Conservation (phyloP, 2,888 invertebrate species). For the Gymnoscelis rufifasciata region DNA sequence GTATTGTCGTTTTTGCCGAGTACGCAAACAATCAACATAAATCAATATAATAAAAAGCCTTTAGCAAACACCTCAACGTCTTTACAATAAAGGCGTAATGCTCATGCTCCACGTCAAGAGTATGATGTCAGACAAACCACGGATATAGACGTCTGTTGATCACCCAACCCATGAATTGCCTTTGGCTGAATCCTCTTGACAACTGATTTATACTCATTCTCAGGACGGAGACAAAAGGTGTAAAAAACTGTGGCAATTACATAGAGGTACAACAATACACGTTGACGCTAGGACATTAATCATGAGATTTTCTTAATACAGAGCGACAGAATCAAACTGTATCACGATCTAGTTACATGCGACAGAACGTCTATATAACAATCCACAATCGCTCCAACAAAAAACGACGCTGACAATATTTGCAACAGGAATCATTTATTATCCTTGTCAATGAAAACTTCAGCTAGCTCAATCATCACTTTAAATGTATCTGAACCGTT, state of each 20-base stretch:
- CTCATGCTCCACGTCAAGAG: conserved; percentile 44
- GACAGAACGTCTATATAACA: conserved; percentile 37
- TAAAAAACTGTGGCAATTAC: conserved; percentile 61
- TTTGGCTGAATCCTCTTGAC: conserved; percentile 62
- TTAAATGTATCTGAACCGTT: conserved; percentile 37
- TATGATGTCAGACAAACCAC: conserved; percentile 56
- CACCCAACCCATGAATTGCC: conserved; percentile 50
- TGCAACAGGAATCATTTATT: conserved; percentile 45
- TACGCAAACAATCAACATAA: conserved; percentile 46
- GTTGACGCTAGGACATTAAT: conserved; percentile 58
- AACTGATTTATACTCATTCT: conserved; percentile 71
- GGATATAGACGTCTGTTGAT: conserved; percentile 57
- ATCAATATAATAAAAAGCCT: conserved; percentile 46
- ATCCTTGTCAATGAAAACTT: conserved; percentile 36
- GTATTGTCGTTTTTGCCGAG: conserved; percentile 54
- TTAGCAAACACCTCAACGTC: conserved; percentile 36
- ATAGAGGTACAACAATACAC: conserved; percentile 55
- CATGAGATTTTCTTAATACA: conserved; percentile 52
- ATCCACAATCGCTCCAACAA: conserved; percentile 38
- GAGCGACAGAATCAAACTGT: conserved; percentile 49
- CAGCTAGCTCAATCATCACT: conserved; percentile 38
- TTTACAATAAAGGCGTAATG: conserved; percentile 44
- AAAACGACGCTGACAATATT: conserved; percentile 49
- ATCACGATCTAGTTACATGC: conserved; percentile 41
- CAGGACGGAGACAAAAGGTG: conserved; percentile 51